A percentile compares a stretch with the other conserved stretches of the same genome.
These are phyloP conservation scores for Lordiphosa clarofinis DNA, from an alignment of 1,140 invertebrate genomes.

Conservation along the genomic window DNA sequence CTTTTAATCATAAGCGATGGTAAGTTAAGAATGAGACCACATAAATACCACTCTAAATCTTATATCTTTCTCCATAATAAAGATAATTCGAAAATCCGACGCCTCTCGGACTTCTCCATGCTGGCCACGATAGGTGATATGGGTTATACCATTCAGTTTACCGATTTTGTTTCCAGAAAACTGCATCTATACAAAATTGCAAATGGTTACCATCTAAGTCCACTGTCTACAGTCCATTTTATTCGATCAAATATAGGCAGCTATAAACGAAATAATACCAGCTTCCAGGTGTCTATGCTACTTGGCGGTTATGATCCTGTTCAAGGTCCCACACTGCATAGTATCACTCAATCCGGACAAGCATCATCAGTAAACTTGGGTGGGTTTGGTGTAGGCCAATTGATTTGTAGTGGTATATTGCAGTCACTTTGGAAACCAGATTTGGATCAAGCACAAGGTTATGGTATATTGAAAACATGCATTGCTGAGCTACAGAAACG, in stretches of 20 bases:
- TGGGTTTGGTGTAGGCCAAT: slow-evolving; percentile 95
- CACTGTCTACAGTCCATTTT: slow-evolving; percentile 93
- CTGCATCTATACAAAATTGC: slow-evolving; percentile 98
- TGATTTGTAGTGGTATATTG: slow-evolving; percentile 93
- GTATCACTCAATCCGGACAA: slow-evolving; percentile 91
- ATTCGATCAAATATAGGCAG: slow-evolving; percentile 93
- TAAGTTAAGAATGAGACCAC: slow-evolving; percentile 76
- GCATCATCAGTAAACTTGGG: slow-evolving; percentile 92
- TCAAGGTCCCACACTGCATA: slow-evolving; percentile 87
- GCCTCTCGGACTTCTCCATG: background rate
- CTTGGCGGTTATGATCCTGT: slow-evolving; percentile 85
- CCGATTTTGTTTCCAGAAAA: slow-evolving; percentile 97
- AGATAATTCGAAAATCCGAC: slow-evolving; percentile 22
- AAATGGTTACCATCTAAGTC: slow-evolving; percentile 95
- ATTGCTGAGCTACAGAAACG: slow-evolving; percentile 92
- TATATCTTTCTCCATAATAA: too few relatives aligned
- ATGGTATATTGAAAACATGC: slow-evolving; percentile 91
- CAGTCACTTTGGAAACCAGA: slow-evolving; percentile 89
- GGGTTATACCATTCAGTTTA: slow-evolving; percentile 86
- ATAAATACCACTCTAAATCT: background rate
- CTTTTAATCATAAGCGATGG: slow-evolving; percentile 96
- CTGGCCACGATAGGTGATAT: slow-evolving; percentile 15
- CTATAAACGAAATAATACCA: slow-evolving; percentile 88
- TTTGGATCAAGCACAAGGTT: slow-evolving; percentile 88
- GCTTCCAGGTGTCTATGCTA: slow-evolving; percentile 61